phyloP scores from a whole-genome alignment of 37 sponge, comb jelly and placozoan species.

The Chondrilla cf. caribensis region DNA sequence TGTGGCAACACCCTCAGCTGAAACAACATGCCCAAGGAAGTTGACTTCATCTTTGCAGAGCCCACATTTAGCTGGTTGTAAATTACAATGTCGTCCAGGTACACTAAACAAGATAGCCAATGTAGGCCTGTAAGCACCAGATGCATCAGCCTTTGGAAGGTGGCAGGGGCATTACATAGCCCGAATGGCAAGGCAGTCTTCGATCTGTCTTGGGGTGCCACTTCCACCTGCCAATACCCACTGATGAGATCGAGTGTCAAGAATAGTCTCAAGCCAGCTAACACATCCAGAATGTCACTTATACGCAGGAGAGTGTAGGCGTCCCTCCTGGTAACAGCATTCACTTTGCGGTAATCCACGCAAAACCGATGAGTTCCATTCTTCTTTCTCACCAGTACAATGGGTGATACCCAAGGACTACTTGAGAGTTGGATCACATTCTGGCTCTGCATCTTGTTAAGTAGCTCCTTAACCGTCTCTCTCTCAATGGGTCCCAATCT shows the following conservation, averaged over 20 bases:
- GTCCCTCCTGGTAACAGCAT: conserved; percentile 22
- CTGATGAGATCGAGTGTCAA: conserved; percentile 14
- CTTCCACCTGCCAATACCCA: conserved; percentile 31
- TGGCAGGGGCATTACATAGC: conserved; percentile 41
- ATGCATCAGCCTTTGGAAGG: conserved; percentile 43
- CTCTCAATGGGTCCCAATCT: not conserved
- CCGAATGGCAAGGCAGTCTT: conserved; percentile 50
- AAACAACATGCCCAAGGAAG: conserved; percentile 36
- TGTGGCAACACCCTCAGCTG: conserved; percentile 15
- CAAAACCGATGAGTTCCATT: conserved; percentile 26
- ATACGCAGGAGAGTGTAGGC: conserved; percentile 21
- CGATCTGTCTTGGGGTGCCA: not conserved
- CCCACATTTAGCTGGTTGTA: conserved; percentile 38
- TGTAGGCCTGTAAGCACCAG: conserved; percentile 30
- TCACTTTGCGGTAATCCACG: conserved; percentile 26
- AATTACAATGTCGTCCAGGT: conserved; percentile 37
- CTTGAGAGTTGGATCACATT: conserved; percentile 1
- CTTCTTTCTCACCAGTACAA: conserved; percentile 25
- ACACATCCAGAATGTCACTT: conserved; percentile 10
- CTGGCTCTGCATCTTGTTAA: not conserved
- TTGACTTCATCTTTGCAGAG: not conserved
- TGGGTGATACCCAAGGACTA: conserved; percentile 24
- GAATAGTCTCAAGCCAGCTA: conserved; percentile 4
- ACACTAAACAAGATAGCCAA: conserved; percentile 32
- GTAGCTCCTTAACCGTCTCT: conserved; percentile 10